Conservation (phyloP, 2,888 invertebrate genomes). For the Pandemis heparana region DNA sequence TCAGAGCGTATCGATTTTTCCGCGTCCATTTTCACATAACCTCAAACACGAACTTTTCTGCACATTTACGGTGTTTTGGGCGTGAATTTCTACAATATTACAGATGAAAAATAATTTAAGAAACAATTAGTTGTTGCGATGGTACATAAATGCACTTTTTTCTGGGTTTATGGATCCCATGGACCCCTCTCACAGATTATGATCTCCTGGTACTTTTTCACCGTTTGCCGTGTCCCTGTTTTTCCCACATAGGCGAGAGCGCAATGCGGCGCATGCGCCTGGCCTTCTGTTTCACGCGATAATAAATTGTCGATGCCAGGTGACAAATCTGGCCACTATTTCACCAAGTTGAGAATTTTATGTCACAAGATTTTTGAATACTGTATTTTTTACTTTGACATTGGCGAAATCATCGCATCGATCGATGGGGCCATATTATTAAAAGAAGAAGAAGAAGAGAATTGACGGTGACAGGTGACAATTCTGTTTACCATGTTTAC, state of each 20-base stretch:
- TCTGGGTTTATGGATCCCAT: background rate
- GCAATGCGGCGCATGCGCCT: background rate
- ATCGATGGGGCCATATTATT: too few relatives aligned
- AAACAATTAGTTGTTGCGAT: background rate
- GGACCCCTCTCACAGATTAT: background rate
- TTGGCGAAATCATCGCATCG: too few relatives aligned
- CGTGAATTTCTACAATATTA: background rate
- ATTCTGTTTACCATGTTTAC: too few relatives aligned
- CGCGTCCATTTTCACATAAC: background rate
- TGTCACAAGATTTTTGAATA: too few relatives aligned
- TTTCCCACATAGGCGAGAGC: background rate
- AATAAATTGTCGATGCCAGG: too few relatives aligned
- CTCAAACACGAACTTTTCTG: background rate
- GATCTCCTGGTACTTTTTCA: conserved; percentile 7
- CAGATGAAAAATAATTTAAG: too few relatives aligned
- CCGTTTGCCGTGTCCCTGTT: background rate
- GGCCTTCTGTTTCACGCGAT: too few relatives aligned
- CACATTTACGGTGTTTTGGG: background rate
- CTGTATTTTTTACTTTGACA: too few relatives aligned
- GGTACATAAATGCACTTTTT: background rate
- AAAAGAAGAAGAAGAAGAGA: too few relatives aligned
- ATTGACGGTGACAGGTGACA: too few relatives aligned
- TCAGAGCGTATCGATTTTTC: background rate
- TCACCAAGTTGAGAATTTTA: too few relatives aligned
- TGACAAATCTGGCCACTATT: too few relatives aligned